phyloP scores from a whole-genome alignment of 1,140 invertebrate species.

The Eurosta solidaginis region DNA sequence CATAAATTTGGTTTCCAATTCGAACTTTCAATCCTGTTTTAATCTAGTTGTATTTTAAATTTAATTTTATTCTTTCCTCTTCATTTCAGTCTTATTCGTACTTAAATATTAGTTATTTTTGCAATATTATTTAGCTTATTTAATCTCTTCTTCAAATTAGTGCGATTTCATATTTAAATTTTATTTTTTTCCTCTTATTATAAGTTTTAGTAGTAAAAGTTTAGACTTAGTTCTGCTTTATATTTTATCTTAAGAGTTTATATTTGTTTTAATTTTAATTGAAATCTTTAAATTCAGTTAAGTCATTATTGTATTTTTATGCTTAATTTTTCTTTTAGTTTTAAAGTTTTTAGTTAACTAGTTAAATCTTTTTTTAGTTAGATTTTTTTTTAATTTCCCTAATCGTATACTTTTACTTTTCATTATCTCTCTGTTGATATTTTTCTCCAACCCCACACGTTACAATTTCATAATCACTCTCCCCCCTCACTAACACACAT shows the following conservation, averaged over 20 bases:
- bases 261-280: neutral
- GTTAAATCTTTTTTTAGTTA: too few relatives aligned
- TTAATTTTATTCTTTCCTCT: too few relatives aligned
- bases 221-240: neutral
- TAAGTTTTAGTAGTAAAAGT: neutral
- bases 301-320: too few relatives aligned
- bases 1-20: too few relatives aligned
- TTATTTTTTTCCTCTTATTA: neutral
- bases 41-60: too few relatives aligned
- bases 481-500: neutral
- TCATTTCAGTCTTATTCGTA: too few relatives aligned
- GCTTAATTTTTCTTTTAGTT: too few relatives aligned
- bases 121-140: neutral
- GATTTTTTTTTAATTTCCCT: too few relatives aligned
- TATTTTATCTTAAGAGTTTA: neutral
- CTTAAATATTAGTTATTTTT: neutral
- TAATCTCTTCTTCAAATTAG: neutral
- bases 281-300: too few relatives aligned
- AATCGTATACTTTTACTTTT: too few relatives aligned
- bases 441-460: neutral
- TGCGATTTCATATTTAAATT: neutral
- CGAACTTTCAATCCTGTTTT: too few relatives aligned
- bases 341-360: too few relatives aligned
- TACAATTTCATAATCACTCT: neutral
- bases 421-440: slow-evolving; percentile 10